Base-by-base conservation (phyloP, 2,113 vertebrate genomes). In the Cynoglossus semilaevis region DNA sequence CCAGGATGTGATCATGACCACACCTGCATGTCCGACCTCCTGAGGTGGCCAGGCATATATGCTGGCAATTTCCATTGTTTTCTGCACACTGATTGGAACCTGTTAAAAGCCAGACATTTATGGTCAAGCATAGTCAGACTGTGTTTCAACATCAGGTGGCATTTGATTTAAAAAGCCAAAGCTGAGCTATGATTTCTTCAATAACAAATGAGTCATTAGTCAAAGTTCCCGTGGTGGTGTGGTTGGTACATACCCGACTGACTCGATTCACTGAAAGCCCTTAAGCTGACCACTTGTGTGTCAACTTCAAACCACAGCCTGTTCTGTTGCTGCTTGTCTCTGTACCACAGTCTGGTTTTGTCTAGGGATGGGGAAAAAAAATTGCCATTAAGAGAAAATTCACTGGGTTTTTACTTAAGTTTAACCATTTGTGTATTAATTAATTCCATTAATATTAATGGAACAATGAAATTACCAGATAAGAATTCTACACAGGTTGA, bases 11-110 rank as follows among this genome's bases (percentile, higher is more conserved):
- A 12, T 90, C 91, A 0, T 79, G 51, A 13, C 90, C 75, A 60
- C 95, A 98, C 36, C 12, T 83, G 67, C 95, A 97, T 9, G 83
- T 93, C 61, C 72, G 83, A 4, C 95, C 92, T 2, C 72, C 22
- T 0, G 92, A 92, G 12, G 88, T 90, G 9, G 94, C 87, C 7
- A 98, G 86, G 76, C 96, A 98, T 37, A 98, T 79, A 44, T 95
- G 94, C 65, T 87, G 81, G 46, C 95, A 96, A 51, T 91, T 88
- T 2, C 94, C 95, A 0, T 96, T 94, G 51, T 74, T 89, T 72
- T 85, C 76, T 0, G 86, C 70, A 50, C 95, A 98, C 34, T 56
- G 52, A 1, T 92, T 93, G 10, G 79, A 90, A 17, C 92, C 96
- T 97, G 64, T 0, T 7, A 34, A 68, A 7, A 35, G 1, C 15